Evolutionary conservation across 1,140 invertebrate genomes (phyloP).

Genomic region (Dryas iulia): DNA sequence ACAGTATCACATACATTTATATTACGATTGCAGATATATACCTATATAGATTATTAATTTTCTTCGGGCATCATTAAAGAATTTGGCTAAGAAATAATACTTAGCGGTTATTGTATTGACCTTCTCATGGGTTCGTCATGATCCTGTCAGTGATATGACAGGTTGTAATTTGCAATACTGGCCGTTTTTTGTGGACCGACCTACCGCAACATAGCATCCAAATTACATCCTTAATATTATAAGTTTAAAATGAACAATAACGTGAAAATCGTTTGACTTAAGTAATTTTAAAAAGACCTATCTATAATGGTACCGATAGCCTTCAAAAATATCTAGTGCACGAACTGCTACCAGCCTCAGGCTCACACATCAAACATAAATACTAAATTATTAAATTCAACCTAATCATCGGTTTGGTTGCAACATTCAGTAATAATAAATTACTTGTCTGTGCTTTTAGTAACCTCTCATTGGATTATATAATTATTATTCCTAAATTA

Average conservation of each 20-base stretch:
- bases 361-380: conserved; percentile 65
- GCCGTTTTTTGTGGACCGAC: conserved; percentile 39
- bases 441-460: conserved; percentile 40
- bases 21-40: no score
- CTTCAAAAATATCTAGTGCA: conserved; percentile 71
- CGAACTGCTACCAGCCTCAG: conserved; percentile 67
- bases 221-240: conserved; percentile 46
- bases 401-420: conserved; percentile 57
- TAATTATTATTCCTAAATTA: not conserved
- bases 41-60: no score
- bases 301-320: conserved; percentile 40
- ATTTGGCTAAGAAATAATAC: conserved; percentile 19
- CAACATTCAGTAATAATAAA: conserved; percentile 57
- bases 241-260: conserved; percentile 25
- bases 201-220: conserved; percentile 33
- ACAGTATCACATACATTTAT: no score
- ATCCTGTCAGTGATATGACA: conserved; percentile 71
- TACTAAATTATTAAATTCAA: conserved; percentile 69
- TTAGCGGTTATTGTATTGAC: conserved; percentile 43
- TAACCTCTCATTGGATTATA: conserved; percentile 6
- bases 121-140: conserved; percentile 63
- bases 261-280: conserved; percentile 40
- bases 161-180: conserved; percentile 68
- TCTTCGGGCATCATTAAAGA: not conserved
- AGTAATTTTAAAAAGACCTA: conserved; percentile 41